A percentile compares a stretch with the other conserved stretches of the same genome.
Conservation (phyloP, 1,140 invertebrate species). For the Anadara kagoshimensis region DNA sequence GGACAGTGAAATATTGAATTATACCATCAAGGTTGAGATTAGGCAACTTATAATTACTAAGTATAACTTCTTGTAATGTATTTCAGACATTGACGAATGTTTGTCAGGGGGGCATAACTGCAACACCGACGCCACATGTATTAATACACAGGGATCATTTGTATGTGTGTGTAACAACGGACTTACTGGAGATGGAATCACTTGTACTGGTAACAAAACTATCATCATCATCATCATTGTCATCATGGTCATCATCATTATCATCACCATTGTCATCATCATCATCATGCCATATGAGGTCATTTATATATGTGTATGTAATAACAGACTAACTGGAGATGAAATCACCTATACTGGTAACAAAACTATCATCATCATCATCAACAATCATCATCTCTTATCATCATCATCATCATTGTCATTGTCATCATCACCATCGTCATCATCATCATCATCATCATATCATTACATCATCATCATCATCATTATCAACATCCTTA, state of each 20-base stretch:
- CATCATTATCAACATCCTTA: no score
- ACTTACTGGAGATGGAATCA: conserved; percentile 74
- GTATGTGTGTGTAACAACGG: conserved; percentile 86
- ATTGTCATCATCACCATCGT: no score
- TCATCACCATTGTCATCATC: background rate
- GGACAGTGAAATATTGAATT: background rate
- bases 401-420: no score
- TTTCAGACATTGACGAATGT: conserved; percentile 20
- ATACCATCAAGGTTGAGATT: background rate
- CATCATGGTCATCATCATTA: background rate
- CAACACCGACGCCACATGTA: conserved; percentile 74
- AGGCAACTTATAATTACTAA: background rate
- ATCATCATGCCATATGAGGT: no score
- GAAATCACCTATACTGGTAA: background rate
- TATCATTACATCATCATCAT: no score
- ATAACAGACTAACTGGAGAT: no score
- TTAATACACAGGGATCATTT: conserved; percentile 89
- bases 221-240: background rate
- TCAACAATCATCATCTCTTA: no score
- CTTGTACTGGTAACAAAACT: conserved; percentile 3
- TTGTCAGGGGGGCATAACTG: background rate
- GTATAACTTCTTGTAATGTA: background rate
- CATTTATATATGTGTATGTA: no score
- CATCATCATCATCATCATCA: no score
- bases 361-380: background rate